These are phyloP conservation scores for Eubasilissa regina DNA, from an alignment of 1,140 invertebrate species.

Conservation along the genomic window DNA sequence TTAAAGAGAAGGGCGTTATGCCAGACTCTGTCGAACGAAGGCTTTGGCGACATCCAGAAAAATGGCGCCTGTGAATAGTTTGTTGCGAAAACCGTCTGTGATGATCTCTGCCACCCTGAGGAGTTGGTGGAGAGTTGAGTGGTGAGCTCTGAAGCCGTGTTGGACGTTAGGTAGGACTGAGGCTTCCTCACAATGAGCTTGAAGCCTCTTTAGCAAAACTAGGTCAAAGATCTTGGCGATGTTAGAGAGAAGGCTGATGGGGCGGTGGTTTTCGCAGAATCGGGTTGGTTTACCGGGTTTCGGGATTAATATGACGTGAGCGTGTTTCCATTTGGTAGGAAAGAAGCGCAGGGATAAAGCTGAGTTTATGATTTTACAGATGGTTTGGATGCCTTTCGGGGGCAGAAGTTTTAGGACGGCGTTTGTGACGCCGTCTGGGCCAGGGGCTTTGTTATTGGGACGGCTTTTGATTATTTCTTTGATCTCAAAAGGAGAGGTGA, in stretches of 20 bases:
- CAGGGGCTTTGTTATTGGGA: neutral
- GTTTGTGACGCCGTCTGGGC: constrained; percentile 2
- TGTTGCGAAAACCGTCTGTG: neutral
- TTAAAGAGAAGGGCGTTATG: neutral
- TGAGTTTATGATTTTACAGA: neutral
- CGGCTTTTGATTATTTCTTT: neutral
- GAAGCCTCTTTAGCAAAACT: too few relatives aligned
- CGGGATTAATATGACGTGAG: neutral
- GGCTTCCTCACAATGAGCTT: too few relatives aligned
- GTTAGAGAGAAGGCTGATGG: neutral
- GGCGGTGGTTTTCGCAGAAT: neutral
- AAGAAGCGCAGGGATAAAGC: neutral
- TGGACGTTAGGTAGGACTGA: too few relatives aligned
- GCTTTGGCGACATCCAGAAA: neutral
- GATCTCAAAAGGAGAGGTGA: neutral
- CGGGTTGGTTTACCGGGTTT: neutral
- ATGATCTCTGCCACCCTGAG: neutral
- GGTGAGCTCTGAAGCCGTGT: constrained; percentile 1
- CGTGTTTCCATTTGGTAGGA: neutral
- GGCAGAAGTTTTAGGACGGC: neutral
- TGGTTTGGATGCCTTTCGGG: neutral
- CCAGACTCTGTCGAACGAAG: neutral
- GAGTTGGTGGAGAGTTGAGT: neutral
- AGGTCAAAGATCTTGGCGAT: constrained; percentile 11
- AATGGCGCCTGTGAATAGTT: neutral